Percentiles rank a stretch among this genome's conserved stretches.
These are phyloP conservation scores for Drosophila dunni DNA, from an alignment of 1,140 invertebrate species.

Conservation along the genomic window DNA sequence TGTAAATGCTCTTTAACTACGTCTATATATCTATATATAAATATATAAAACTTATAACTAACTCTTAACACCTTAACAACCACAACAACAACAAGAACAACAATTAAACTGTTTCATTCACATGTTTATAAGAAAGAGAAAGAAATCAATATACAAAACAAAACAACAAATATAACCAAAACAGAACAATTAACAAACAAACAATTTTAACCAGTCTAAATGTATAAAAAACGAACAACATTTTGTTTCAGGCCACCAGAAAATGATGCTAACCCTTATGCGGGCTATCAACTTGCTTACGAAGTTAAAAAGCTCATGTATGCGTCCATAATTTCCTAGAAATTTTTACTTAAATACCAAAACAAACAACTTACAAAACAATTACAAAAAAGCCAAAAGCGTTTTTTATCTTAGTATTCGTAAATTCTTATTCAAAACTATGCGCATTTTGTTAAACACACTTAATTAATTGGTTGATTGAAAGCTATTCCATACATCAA, in stretches of 20 bases:
- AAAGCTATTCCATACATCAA: constrained; percentile 73
- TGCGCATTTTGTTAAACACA: constrained; percentile 76
- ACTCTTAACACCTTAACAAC: constrained; percentile 53
- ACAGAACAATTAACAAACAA: constrained; percentile 22
- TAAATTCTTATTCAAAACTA: constrained; percentile 74
- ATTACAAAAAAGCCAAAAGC: constrained; percentile 56
- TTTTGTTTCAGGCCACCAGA: constrained; percentile 91
- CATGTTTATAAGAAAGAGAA: constrained; percentile 8
- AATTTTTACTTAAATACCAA: constrained; percentile 70
- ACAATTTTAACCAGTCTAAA: constrained; percentile 70
- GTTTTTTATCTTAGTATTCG: constrained; percentile 75
- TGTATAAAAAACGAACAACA: constrained; percentile 81
- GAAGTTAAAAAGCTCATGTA: constrained; percentile 99
- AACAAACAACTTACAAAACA: constrained; percentile 41
- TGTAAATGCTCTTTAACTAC: constrained; percentile 76
- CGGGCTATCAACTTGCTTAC: constrained; percentile 99
- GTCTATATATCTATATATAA: constrained; percentile 3
- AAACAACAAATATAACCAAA: constrained; percentile 15
- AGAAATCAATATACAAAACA: constrained; percentile 12
- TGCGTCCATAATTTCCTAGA: constrained; percentile 87
- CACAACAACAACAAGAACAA: too few relatives aligned
- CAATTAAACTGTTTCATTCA: constrained; percentile 53
- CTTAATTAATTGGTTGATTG: constrained; percentile 70
- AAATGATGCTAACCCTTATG: constrained; percentile 92
- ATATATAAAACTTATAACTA: constrained; percentile 19